A percentile compares a stretch with the other conserved stretches of the same genome.
Evolutionary conservation across 23 tunicate species (phyloP).

Genomic region (Clavelina lepadiformis): DNA sequence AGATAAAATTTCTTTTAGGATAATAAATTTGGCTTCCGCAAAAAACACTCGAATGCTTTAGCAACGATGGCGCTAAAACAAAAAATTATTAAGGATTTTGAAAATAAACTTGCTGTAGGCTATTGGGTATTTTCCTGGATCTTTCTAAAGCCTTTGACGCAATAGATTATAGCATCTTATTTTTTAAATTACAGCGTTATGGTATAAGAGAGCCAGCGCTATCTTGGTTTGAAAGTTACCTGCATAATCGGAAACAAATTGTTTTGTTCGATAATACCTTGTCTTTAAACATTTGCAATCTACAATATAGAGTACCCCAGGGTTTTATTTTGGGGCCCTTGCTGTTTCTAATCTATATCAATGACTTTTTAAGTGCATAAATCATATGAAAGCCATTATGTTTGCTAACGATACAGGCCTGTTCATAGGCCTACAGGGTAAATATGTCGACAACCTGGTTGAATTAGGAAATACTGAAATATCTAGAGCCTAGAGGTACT

Average conservation of each 20-base stretch:
- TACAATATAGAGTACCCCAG: not conserved
- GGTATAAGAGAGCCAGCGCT: constrained; percentile 7
- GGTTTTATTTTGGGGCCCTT: constrained; percentile 1
- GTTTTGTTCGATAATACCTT: not conserved
- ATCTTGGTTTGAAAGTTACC: constrained; percentile 3
- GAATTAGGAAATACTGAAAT: no score
- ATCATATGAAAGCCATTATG: not conserved
- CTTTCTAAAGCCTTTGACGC: constrained; percentile 9
- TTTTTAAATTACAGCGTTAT: not conserved
- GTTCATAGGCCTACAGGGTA: no score
- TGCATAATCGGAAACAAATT: not conserved
- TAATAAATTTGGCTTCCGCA: no score
- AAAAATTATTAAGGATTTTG: not conserved
- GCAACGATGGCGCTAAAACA: not conserved
- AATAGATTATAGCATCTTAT: constrained; percentile 3
- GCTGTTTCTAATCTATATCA: constrained; percentile 5
- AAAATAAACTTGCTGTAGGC: not conserved
- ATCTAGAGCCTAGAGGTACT: not conserved
- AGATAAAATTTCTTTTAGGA: no score
- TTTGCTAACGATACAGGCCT: constrained; percentile 13
- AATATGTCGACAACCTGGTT: no score
- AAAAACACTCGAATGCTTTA: not conserved
- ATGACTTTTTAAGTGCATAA: constrained; percentile 9
- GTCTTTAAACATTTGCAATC: not conserved
- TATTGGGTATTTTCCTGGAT: constrained; percentile 6